Conservation (phyloP, 2,113 vertebrate genomes). For the Coregonus clupeaformis region DNA sequence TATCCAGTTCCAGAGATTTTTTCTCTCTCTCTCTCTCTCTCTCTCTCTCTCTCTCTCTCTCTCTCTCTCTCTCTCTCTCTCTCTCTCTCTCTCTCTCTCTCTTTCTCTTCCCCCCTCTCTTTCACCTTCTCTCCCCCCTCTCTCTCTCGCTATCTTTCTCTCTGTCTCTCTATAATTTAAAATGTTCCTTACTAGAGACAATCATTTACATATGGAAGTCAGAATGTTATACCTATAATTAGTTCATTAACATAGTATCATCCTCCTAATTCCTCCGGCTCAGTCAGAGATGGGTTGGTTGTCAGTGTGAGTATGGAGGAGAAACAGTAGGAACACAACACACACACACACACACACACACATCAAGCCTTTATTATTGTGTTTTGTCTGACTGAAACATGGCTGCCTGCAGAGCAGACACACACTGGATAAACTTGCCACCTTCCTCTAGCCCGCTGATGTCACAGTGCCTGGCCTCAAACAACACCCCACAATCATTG, state of each 20-base stretch:
- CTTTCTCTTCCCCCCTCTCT: too few relatives aligned
- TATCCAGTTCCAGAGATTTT: conserved; percentile 25
- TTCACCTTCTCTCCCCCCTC: too few relatives aligned
- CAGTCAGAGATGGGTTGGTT: conserved; percentile 15
- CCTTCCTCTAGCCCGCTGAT: conserved; percentile 17
- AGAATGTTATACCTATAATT: conserved; percentile 73
- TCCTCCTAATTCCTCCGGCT: conserved; percentile 22
- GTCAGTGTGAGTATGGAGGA: conserved; percentile 36
- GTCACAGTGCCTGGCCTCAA: conserved; percentile 7
- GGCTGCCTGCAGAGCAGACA: conserved; percentile 1
- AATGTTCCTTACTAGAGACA: conserved; percentile 73
- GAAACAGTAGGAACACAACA: conserved; percentile 12
- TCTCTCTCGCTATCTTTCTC: background rate
- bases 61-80: conserved; percentile 19
- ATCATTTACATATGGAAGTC: conserved; percentile 70
- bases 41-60: conserved; percentile 50
- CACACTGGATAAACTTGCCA: conserved; percentile 19
- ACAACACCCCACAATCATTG: background rate
- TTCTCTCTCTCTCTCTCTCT: conserved; percentile 33
- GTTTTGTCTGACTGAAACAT: conserved; percentile 20
- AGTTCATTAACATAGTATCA: conserved; percentile 68
- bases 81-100: conserved; percentile 11
- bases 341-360: too few relatives aligned
- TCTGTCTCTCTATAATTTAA: conserved; percentile 65
- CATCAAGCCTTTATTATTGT: conserved; percentile 28